Percentiles rank a stretch among this genome's conserved stretches.
Conservation (phyloP, 37 sponge, comb jelly and placozoan species). For the Beroe forskalii region DNA sequence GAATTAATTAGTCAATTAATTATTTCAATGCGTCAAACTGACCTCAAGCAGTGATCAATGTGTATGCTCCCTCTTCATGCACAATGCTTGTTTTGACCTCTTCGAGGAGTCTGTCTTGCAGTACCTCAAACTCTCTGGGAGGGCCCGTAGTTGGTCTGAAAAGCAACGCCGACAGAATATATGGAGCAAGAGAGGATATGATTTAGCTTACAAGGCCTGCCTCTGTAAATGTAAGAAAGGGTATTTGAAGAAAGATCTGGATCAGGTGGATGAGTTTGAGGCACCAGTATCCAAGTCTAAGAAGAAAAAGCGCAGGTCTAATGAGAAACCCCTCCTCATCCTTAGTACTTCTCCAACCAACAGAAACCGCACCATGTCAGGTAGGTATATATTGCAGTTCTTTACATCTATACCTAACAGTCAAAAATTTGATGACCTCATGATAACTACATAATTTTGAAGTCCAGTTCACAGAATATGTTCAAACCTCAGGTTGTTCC, state of each 20-base stretch:
- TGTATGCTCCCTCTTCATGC: conserved; percentile 79
- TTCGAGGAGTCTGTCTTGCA: conserved; percentile 84
- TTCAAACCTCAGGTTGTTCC: conserved; percentile 52
- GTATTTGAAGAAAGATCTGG: conserved; percentile 72
- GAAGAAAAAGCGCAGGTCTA: conserved; percentile 43
- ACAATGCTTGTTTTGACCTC: conserved; percentile 72
- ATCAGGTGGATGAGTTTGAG: conserved; percentile 59
- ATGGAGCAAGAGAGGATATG: conserved; percentile 95
- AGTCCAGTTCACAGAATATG: no score
- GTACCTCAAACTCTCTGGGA: conserved; percentile 75
- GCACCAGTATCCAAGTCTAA: conserved; percentile 18
- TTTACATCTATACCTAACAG: no score
- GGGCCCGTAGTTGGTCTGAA: conserved; percentile 88
- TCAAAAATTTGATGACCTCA: background rate
- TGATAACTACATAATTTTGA: background rate
- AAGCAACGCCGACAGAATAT: conserved; percentile 89
- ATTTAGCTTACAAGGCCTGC: conserved; percentile 79
- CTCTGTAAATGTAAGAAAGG: conserved; percentile 82
- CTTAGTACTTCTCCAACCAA: conserved; percentile 53
- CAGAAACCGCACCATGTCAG: conserved; percentile 52
- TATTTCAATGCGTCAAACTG: conserved; percentile 71
- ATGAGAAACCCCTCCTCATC: conserved; percentile 49
- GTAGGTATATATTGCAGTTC: background rate
- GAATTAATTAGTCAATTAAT: no score
- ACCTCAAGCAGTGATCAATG: conserved; percentile 81